Conservation (phyloP, 2,113 vertebrate species). For the Parus major region DNA sequence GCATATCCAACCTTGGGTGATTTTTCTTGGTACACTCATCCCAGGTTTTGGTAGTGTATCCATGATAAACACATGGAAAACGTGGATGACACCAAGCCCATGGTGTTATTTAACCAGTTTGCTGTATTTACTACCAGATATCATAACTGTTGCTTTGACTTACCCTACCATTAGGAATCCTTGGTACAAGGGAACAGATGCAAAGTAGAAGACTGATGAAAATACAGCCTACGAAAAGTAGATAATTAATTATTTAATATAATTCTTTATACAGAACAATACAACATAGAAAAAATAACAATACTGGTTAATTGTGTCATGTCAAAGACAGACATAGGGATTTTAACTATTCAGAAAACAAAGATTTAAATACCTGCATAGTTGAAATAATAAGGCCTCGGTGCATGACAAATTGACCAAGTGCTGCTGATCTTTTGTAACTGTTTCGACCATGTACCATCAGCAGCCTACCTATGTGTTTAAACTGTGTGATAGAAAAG, state of each 20-base stretch:
- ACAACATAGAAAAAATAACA: neutral
- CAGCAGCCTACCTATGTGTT: slow-evolving; percentile 91
- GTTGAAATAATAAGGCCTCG: slow-evolving; percentile 97
- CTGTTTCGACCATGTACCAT: slow-evolving; percentile 98
- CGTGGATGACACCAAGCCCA: neutral
- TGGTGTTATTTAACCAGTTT: neutral
- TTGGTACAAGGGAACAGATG: slow-evolving; percentile 96
- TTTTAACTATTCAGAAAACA: neutral
- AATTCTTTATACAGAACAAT: neutral
- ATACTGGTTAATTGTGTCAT: neutral
- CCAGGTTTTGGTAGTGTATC: neutral
- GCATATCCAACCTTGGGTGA: neutral
- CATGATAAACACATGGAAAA: neutral
- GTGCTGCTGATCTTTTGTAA: slow-evolving; percentile 95
- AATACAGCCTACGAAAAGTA: slow-evolving; percentile 87
- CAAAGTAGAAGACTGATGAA: slow-evolving; percentile 97
- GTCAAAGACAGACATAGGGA: neutral
- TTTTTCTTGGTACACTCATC: neutral
- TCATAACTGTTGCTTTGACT: neutral
- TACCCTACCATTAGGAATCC: slow-evolving; percentile 99
- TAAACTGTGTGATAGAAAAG: slow-evolving; percentile 96
- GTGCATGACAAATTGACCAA: slow-evolving; percentile 98
- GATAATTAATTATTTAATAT: neutral
- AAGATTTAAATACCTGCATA: slow-evolving; percentile 86
- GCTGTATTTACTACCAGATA: neutral